Evolutionary conservation across 2,113 vertebrate genomes (phyloP).

Genomic region (Mesoclemmys tuberculata): DNA sequence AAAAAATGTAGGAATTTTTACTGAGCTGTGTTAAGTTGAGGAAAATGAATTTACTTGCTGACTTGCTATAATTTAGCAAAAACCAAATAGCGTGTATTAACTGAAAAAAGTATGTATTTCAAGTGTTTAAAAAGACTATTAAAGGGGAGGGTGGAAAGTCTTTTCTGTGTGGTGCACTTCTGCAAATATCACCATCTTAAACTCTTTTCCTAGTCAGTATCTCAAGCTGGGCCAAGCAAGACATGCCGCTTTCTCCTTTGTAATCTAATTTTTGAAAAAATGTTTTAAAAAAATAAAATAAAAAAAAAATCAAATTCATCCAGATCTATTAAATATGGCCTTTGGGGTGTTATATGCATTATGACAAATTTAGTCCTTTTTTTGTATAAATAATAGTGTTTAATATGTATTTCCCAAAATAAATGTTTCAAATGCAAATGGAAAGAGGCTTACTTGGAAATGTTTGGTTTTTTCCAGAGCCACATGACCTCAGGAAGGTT

Average conservation of each 20-base stretch:
- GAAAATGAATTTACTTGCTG: conserved; percentile 64
- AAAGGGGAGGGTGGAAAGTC: conserved; percentile 23
- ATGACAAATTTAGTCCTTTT: conserved; percentile 82
- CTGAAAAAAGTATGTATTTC: conserved; percentile 58
- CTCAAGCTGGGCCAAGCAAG: conserved; percentile 64
- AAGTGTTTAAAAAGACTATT: conserved; percentile 31
- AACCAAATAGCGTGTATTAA: conserved; percentile 58
- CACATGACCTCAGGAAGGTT: neutral
- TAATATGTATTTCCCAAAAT: conserved; percentile 95
- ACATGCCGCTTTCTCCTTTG: conserved; percentile 62
- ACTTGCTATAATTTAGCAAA: conserved; percentile 84
- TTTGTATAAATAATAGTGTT: conserved; percentile 94
- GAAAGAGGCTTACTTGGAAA: conserved; percentile 24
- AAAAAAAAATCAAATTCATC: conserved; percentile 36
- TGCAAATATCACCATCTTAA: conserved; percentile 57
- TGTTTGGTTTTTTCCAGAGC: neutral
- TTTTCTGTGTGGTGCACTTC: conserved; percentile 53
- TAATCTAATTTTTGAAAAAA: conserved; percentile 55
- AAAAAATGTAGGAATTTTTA: neutral
- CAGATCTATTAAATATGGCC: conserved; percentile 68
- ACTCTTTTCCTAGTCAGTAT: conserved; percentile 40
- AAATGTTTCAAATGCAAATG: conserved; percentile 89
- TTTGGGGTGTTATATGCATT: conserved; percentile 89
- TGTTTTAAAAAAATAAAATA: conserved; percentile 28
- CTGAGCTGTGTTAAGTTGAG: conserved; percentile 35